Conservation (phyloP, 1,140 invertebrate species). For the Homarus americanus region DNA sequence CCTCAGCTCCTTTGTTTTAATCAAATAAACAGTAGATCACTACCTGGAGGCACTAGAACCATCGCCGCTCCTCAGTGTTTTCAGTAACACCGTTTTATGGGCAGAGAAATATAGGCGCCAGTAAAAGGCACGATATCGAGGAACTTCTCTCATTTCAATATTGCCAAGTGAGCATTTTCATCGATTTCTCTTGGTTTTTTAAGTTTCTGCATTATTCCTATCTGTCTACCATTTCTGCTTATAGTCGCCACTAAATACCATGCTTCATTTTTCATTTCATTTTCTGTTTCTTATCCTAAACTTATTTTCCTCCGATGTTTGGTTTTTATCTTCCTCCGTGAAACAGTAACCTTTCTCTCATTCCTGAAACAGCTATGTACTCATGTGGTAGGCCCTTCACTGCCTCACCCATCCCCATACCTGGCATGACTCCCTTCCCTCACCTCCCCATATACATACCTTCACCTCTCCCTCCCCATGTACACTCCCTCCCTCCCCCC, state of each 20-base stretch:
- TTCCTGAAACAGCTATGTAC: too few relatives aligned
- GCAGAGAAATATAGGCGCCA: background rate
- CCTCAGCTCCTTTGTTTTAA: conserved; percentile 65
- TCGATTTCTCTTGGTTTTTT: conserved; percentile 8
- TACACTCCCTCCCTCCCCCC: too few relatives aligned
- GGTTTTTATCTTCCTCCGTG: too few relatives aligned
- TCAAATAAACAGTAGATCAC: conserved; percentile 66
- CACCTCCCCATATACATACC: too few relatives aligned
- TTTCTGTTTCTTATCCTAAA: background rate
- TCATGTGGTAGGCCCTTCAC: too few relatives aligned
- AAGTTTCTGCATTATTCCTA: conserved; percentile 17
- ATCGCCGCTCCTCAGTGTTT: conserved; percentile 27
- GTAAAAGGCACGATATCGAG: conserved; percentile 32
- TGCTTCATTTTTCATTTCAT: background rate
- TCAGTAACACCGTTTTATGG: conserved; percentile 47
- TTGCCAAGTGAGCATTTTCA: conserved; percentile 38
- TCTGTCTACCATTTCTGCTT: conserved; percentile 34
- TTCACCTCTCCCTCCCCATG: too few relatives aligned
- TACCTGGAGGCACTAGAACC: conserved; percentile 25
- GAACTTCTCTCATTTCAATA: conserved; percentile 62
- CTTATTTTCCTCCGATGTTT: too few relatives aligned
- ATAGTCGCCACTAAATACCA: conserved; percentile 6
- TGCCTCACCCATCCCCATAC: too few relatives aligned
- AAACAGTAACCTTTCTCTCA: too few relatives aligned
- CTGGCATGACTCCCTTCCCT: too few relatives aligned